Evolutionary conservation across 2,888 invertebrate species (phyloP).

Genomic region (Eristalis intricaria): DNA sequence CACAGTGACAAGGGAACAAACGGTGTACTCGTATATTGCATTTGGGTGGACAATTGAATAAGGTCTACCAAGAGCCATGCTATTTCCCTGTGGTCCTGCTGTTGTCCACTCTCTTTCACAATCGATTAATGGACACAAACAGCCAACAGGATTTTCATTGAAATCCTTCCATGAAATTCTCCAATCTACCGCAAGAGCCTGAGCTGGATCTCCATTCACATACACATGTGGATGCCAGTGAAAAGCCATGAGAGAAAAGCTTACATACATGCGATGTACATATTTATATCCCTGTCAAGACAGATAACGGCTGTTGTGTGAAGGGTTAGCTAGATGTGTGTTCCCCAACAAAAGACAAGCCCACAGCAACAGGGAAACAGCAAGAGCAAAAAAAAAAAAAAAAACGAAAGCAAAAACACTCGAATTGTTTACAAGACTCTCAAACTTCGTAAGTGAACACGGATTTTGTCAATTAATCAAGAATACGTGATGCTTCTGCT

Average conservation of each 20-base stretch:
- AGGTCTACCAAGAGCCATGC: constrained; percentile 42
- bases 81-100: constrained; percentile 11
- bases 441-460: constrained; percentile 13
- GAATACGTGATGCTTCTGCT: background rate
- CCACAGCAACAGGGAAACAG: background rate
- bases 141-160: constrained; percentile 39
- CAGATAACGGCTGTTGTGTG: background rate
- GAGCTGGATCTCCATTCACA: background rate
- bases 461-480: constrained; percentile 16
- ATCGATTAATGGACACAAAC: constrained; percentile 46
- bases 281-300: background rate
- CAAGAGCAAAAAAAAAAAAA: background rate
- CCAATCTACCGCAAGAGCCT: background rate
- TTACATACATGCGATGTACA: background rate
- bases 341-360: background rate
- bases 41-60: constrained; percentile 51
- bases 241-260: background rate
- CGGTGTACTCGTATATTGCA: constrained; percentile 44
- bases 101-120: constrained; percentile 25
- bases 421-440: constrained; percentile 9
- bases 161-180: constrained; percentile 3
- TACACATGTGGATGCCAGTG: background rate
- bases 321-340: no score
- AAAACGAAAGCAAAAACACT: background rate
- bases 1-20: constrained; percentile 22